Base-by-base conservation (phyloP, 2,113 vertebrate species). In the Gasterosteus nipponicus region DNA sequence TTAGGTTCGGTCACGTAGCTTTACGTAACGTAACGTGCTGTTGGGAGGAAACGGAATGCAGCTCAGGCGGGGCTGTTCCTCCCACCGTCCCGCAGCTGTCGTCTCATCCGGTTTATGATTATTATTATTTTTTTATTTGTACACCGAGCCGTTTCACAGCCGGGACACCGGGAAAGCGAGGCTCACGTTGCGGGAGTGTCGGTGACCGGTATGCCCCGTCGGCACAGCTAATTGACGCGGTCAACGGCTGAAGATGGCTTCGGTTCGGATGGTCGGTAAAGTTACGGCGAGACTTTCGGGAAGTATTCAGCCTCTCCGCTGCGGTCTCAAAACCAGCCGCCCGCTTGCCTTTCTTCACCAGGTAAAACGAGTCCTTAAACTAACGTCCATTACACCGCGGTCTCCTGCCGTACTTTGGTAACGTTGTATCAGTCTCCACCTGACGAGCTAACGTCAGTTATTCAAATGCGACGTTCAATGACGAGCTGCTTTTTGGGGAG, bases 261-360 rank as follows among this genome's bases (percentile, higher is more conserved):
- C 87, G 74, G 80, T 80, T 65, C 81, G 89, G 83, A 73, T 90
- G 59, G 60, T 89, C 53, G 56, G 78, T 12, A 92, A 92, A 93
- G 90, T 92, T 87, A 77, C 84, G 35, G 57, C 77, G 58, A 83
- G 89, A 92, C 88, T 91, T 89, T 65, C 75, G 18, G 81, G 87
- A 85, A 87, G 89, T 84, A 1, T 90, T 68, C 69, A 44, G 35
- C 67, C 75, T 57, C 70, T 80, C 47, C 81, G 5, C 59, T 16
- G 69, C 44, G 68, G 71, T 18, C 29, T 69, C 10, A 66, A 8
- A 57, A 57, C 66, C 5, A 15, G 63, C 14, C 75, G 75, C 1
- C 66, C 78, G 12, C 56, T 68, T 4, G 2, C 74, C 19, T 78
- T 85, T 68, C 84, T 86, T 0, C 88, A 78, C 3, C 75, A 87